A percentile compares a stretch with the other conserved stretches of the same genome.
phyloP scores from a whole-genome alignment of 2,888 invertebrate species.

The Drosophila setosimentum region DNA sequence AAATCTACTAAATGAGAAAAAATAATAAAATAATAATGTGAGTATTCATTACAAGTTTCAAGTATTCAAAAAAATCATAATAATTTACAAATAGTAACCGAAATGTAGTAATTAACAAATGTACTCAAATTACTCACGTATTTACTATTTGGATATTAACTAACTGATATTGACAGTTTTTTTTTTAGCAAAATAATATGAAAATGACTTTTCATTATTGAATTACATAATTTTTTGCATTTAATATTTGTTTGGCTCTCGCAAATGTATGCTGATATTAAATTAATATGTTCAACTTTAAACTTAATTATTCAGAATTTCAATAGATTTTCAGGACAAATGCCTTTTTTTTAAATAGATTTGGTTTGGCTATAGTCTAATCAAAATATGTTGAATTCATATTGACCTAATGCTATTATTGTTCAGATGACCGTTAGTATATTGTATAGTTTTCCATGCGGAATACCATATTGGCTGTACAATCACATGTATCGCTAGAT shows the following conservation, averaged over 20 bases:
- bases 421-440: background rate
- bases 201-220: background rate
- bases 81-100: background rate
- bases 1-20: no score
- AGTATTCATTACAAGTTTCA: no score
- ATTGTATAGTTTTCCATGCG: background rate
- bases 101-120: background rate
- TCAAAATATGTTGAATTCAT: background rate
- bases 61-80: background rate
- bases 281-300: background rate
- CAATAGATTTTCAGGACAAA: background rate
- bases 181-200: background rate
- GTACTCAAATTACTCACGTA: background rate
- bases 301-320: background rate
- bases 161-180: conserved; percentile 20
- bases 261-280: background rate
- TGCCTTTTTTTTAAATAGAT: background rate
- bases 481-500: background rate
- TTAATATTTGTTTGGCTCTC: background rate
- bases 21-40: no score
- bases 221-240: background rate
- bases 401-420: background rate
- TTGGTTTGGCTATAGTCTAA: background rate
- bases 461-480: background rate
- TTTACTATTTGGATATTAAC: conserved; percentile 15